phyloP scores from a whole-genome alignment of 1,140 invertebrate genomes.

The Schmidtea mediterranea region DNA sequence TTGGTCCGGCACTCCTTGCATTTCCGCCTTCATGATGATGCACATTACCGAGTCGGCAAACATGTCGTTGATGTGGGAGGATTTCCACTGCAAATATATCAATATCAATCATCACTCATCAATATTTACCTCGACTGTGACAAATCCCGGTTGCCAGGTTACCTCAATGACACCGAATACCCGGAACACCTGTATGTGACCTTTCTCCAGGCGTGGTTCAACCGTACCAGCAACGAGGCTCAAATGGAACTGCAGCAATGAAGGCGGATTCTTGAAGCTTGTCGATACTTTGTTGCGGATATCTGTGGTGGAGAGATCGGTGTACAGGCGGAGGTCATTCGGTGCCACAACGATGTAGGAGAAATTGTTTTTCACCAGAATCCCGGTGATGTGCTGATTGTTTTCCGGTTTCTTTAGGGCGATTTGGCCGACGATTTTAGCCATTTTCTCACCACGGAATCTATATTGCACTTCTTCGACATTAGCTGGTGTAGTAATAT shows the following conservation, averaged over 20 bases:
- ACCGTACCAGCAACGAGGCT: not conserved
- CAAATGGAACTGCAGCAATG: not conserved
- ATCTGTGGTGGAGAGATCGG: not conserved
- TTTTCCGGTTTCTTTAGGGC: constrained; percentile 52
- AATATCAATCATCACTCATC: no score
- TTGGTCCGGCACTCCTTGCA: no score
- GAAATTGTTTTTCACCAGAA: constrained; percentile 86
- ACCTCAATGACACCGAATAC: not conserved
- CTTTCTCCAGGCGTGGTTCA: not conserved
- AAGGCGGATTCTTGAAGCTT: not conserved
- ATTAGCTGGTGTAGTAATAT: constrained; percentile 80
- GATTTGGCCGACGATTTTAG: constrained; percentile 75
- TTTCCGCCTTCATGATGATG: no score
- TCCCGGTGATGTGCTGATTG: constrained; percentile 52
- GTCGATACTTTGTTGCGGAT: not conserved
- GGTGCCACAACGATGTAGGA: constrained; percentile 62
- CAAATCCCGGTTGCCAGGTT: not conserved
- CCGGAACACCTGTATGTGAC: not conserved
- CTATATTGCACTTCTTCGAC: constrained; percentile 67
- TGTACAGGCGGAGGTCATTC: not conserved
- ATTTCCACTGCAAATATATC: constrained; percentile 3
- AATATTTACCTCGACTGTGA: not conserved
- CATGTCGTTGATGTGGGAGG: constrained; percentile 4
- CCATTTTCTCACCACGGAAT: constrained; percentile 85
- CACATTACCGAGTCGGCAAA: constrained; percentile 3